Evolutionary conservation across 1,140 invertebrate genomes (phyloP).

Genomic region (Phymorhynchus buccinoides): DNA sequence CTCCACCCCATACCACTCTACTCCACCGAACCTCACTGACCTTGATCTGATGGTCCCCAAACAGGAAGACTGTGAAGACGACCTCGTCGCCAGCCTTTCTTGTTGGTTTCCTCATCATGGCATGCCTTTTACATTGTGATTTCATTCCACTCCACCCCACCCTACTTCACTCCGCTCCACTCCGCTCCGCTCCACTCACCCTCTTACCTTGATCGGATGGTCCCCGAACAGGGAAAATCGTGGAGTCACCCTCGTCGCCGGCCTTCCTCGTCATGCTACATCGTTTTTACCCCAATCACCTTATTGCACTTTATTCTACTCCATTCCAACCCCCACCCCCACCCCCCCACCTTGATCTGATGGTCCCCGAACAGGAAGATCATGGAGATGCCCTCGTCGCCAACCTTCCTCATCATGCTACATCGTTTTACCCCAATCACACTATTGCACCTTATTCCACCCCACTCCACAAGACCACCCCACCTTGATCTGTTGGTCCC

Average conservation of each 20-base stretch:
- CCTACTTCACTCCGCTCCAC: too few relatives aligned
- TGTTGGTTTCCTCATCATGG: conserved; percentile 85
- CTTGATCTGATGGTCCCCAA: conserved; percentile 74
- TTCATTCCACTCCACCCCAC: too few relatives aligned
- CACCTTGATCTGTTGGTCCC: too few relatives aligned
- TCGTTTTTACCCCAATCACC: too few relatives aligned
- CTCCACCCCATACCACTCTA: not conserved
- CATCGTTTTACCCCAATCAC: too few relatives aligned
- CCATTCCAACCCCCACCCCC: not conserved
- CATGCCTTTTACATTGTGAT: too few relatives aligned
- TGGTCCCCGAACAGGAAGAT: conserved; percentile 73
- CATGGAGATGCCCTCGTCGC: conserved; percentile 78
- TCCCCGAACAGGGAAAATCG: conserved; percentile 73
- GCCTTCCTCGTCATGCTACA: conserved; percentile 85
- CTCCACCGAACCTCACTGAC: conserved; percentile 49
- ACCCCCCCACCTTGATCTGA: conserved; percentile 69
- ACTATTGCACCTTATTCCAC: not conserved
- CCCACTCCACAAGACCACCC: not conserved
- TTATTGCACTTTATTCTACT: not conserved
- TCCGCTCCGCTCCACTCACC: too few relatives aligned
- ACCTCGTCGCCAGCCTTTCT: conserved; percentile 85
- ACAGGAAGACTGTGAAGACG: conserved; percentile 70
- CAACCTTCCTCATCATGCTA: conserved; percentile 84
- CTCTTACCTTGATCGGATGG: conserved; percentile 73
- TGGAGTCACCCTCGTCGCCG: conserved; percentile 79